These are phyloP conservation scores for Linnaemya vulpina DNA, from an alignment of 2,888 invertebrate genomes.

Conservation along the genomic window DNA sequence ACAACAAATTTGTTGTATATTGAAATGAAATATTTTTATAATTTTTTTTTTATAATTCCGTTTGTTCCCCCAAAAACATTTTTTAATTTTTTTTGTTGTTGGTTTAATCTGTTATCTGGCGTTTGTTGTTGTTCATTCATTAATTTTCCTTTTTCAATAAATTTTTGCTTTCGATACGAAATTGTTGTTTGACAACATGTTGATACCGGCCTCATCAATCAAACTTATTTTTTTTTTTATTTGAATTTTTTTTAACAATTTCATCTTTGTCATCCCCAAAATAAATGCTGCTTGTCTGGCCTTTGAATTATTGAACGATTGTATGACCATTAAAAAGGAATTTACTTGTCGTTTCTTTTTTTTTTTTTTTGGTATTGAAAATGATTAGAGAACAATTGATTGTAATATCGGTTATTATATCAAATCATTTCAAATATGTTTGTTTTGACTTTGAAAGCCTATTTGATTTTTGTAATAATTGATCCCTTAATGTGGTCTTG, in stretches of 20 bases:
- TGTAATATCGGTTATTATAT: background rate
- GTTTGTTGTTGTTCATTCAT: background rate
- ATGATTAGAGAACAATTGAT: conserved; percentile 26
- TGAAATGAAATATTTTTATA: background rate
- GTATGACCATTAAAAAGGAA: conserved; percentile 23
- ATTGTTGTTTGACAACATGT: conserved; percentile 55
- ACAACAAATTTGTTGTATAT: conserved; percentile 6
- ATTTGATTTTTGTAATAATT: background rate
- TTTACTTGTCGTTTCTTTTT: background rate
- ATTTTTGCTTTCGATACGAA: conserved; percentile 24
- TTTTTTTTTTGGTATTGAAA: conserved; percentile 5
- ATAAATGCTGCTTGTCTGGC: conserved; percentile 1
- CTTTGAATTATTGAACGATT: conserved; percentile 29
- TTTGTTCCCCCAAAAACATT: background rate
- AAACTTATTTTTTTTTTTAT: conserved; percentile 25
- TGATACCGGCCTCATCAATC: conserved; percentile 65
- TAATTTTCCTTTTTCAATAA: background rate
- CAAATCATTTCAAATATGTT: background rate
- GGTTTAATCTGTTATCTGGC: background rate
- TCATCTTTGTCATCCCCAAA: conserved; percentile 33
- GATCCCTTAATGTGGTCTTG: background rate
- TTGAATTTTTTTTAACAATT: conserved; percentile 9
- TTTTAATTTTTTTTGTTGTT: background rate
- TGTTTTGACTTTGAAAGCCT: background rate
- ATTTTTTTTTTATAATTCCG: background rate